Evolutionary conservation across 2,113 vertebrate genomes (phyloP).

Genomic region (Psephotus haematonotus): DNA sequence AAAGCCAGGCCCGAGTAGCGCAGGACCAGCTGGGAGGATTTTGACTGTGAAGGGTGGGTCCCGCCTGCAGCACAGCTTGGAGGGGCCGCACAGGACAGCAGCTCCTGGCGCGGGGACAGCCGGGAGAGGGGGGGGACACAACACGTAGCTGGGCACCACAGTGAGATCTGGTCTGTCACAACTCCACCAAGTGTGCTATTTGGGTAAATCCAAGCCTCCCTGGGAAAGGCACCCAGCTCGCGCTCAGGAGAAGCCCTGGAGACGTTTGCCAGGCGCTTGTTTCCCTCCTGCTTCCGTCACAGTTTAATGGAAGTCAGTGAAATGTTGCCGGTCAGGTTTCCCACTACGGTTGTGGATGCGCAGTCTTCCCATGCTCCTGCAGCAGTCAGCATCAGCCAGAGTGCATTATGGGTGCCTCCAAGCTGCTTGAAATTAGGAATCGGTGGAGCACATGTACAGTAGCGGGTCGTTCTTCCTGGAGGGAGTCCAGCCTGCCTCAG

Average conservation of each 20-base stretch:
- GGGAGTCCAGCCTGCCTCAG: background rate
- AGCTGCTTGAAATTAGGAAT: background rate
- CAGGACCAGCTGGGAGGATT: background rate
- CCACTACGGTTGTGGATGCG: background rate
- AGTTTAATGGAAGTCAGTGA: background rate
- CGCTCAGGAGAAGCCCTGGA: background rate
- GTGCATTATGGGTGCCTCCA: background rate
- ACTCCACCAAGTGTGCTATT: accelerated
- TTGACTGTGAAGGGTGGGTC: background rate
- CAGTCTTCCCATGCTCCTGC: background rate
- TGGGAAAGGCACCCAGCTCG: accelerated
- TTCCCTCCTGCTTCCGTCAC: background rate
- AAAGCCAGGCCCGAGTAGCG: background rate
- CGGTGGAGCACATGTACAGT: background rate
- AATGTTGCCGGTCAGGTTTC: background rate
- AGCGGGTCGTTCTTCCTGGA: background rate
- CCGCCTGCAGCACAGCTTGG: background rate
- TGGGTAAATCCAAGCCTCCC: background rate
- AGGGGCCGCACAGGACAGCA: background rate
- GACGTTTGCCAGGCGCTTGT: background rate
- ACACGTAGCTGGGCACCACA: accelerated
- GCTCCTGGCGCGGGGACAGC: accelerated
- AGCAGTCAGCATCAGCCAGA: background rate
- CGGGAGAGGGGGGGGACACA: too few relatives aligned
- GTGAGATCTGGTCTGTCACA: background rate